phyloP scores from a whole-genome alignment of 2,797 vertebrate genomes.

The Oreochromis mossambicus region DNA sequence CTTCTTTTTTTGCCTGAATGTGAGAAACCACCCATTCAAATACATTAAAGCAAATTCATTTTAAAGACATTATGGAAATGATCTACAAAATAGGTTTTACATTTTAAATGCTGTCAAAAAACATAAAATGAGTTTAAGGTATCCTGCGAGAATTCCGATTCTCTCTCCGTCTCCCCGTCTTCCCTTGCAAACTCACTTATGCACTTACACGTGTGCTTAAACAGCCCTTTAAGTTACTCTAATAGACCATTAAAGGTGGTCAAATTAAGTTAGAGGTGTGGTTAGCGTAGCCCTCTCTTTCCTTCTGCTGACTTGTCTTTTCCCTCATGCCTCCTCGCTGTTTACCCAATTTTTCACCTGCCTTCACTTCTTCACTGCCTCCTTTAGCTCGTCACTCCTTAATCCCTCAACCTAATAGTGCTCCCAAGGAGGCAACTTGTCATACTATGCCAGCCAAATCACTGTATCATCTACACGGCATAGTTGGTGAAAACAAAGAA shows the following conservation, averaged over 20 bases:
- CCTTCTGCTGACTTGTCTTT: not conserved
- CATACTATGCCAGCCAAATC: constrained; percentile 26
- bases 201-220: not conserved
- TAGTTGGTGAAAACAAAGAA: constrained; percentile 16
- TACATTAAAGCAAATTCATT: not conserved
- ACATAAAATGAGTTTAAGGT: not conserved
- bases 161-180: not conserved
- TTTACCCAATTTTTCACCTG: constrained; percentile 13
- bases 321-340: not conserved
- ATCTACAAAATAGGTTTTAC: not conserved
- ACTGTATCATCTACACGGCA: not conserved
- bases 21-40: not conserved
- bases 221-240: constrained; percentile 15
- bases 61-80: not conserved
- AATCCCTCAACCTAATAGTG: constrained; percentile 29
- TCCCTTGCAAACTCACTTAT: not conserved
- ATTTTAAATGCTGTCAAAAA: not conserved
- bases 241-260: constrained; percentile 13
- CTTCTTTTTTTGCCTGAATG: not conserved
- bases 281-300: constrained; percentile 8
- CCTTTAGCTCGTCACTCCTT: constrained; percentile 28
- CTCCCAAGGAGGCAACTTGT: constrained; percentile 27
- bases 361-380: constrained; percentile 16
- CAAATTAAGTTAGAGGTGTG: constrained; percentile 33
- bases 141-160: not conserved